Base-by-base conservation (phyloP, 2,888 invertebrate genomes). In the Bombylius discolor region DNA sequence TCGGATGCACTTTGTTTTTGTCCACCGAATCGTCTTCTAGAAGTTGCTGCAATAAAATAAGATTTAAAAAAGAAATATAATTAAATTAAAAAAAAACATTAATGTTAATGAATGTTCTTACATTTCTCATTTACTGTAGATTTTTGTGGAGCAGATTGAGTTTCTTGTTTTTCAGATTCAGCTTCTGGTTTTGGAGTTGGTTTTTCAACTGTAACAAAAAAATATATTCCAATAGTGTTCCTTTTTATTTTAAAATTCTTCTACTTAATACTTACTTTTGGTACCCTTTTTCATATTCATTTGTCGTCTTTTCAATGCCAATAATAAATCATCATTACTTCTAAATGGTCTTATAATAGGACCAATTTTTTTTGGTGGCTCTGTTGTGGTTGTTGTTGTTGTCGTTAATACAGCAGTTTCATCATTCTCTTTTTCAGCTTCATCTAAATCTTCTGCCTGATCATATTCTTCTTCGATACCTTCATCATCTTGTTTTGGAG, bases 311-410 rank as follows among this genome's bases (percentile, higher is more conserved):
- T 87, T 87, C 57, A 88, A 74, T 0, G 85, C 81, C 55, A 82
- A 85, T 49, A 88, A 73, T 36, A 88, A 78, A 64, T 87, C 87
- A 57, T 85, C 83, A 71, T 88, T 87, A 66, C 87, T 87, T 65
- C 87, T 80, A 79, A 87, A 87, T 0, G 88, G 87, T 55, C 88
- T 75, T 14, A 87, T 82, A 45, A 79, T 76, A 14, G 85, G 85
- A 1, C 79, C 78, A 47, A 77, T 68, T 63, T 83, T 81, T 65
- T 85, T 86, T 62, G 84, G 81, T 52, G 85, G 76, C 64, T 85
- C 84, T 32, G 84, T 83, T 7, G 87, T 85, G 0, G 84, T 80
- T 1, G 79, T 74, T 3, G 81, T 81, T 12, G 83, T 82, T 34
- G 68, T 63, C 11, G 66, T 65, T 51, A 66, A 65, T n/a, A 73